Percentiles rank a stretch among this genome's conserved stretches.
These are phyloP conservation scores for Latrodectus hesperus DNA, from an alignment of 2,888 invertebrate genomes.

Conservation along the genomic window DNA sequence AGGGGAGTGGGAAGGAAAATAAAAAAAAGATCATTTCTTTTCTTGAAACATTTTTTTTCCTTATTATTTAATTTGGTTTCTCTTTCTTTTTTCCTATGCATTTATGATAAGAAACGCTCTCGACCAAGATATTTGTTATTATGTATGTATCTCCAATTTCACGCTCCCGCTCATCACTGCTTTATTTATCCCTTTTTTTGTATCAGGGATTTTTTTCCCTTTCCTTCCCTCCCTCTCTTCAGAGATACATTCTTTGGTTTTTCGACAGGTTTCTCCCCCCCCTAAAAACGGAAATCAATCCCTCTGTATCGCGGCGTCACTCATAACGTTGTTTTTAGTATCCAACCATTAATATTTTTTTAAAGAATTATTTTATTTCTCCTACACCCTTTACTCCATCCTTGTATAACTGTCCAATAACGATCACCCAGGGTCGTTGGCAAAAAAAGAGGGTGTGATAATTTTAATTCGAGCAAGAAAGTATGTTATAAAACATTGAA, in stretches of 20 bases:
- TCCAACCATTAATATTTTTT: constrained; percentile 57
- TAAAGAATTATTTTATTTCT: constrained; percentile 38
- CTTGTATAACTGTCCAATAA: constrained; percentile 18
- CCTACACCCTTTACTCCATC: not conserved
- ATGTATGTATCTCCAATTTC: constrained; percentile 67
- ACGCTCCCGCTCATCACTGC: constrained; percentile 24
- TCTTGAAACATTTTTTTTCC: constrained; percentile 3
- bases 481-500: constrained; percentile 1
- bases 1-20: not conserved
- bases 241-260: constrained; percentile 29
- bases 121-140: constrained; percentile 66
- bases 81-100: constrained; percentile 33
- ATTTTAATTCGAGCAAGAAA: constrained; percentile 35
- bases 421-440: constrained; percentile 30
- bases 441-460: constrained; percentile 18
- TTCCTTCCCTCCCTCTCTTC: constrained; percentile 5
- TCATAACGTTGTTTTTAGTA: constrained; percentile 31
- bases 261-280: constrained; percentile 30
- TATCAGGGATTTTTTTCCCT: not conserved
- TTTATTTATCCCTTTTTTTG: constrained; percentile 14
- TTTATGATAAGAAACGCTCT: constrained; percentile 37
- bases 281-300: constrained; percentile 63
- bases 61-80: not conserved
- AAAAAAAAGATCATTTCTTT: constrained; percentile 30
- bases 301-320: constrained; percentile 20